Evolutionary conservation across 2,113 vertebrate species (phyloP).

Genomic region (Xenus cinereus): DNA sequence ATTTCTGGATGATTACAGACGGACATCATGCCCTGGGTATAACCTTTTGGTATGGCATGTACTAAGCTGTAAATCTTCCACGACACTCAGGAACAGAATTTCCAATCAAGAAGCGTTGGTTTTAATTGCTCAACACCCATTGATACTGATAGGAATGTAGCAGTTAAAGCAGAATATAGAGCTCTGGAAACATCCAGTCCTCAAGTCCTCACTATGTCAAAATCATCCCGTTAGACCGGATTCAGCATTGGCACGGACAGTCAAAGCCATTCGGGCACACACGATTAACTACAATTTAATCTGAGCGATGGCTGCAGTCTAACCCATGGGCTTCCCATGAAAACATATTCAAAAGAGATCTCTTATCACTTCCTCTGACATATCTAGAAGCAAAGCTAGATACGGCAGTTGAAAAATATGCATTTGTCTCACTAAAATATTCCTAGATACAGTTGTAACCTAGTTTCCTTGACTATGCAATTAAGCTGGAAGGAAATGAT

Average conservation of each 20-base stretch:
- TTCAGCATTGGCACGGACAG: neutral
- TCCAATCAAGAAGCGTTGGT: neutral
- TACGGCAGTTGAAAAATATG: neutral
- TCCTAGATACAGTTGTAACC: neutral
- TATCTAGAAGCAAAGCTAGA: neutral
- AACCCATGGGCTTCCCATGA: neutral
- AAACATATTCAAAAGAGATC: neutral
- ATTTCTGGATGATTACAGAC: conserved; percentile 1
- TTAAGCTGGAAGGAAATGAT: neutral
- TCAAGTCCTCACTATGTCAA: neutral
- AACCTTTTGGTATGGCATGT: neutral
- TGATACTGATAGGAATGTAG: neutral
- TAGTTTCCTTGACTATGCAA: neutral
- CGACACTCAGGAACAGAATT: neutral
- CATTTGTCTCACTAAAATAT: neutral
- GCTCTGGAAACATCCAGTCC: neutral
- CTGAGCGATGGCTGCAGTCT: neutral
- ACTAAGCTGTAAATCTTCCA: neutral
- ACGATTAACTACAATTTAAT: neutral
- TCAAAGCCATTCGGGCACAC: neutral
- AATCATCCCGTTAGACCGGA: neutral
- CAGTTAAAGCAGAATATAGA: neutral
- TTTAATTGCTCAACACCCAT: neutral
- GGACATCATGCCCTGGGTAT: neutral
- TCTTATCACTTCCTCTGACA: neutral